phyloP scores from a whole-genome alignment of 2,797 vertebrate genomes.

The Pseudopleuronectes americanus region DNA sequence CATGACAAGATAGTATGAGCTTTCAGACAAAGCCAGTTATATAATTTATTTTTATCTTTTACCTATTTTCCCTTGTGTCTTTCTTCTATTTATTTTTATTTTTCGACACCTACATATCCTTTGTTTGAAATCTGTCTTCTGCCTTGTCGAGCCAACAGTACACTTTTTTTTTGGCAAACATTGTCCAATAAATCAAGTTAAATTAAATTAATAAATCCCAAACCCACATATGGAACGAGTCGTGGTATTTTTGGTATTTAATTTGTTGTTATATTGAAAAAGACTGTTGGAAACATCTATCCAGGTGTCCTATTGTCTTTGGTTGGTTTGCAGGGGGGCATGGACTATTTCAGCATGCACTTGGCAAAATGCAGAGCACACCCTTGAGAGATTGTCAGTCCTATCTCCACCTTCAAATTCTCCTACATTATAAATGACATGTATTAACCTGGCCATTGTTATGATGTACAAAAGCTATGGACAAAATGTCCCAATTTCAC shows the following conservation, averaged over 20 bases:
- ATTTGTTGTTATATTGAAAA: too few relatives aligned
- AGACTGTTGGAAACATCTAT: too few relatives aligned
- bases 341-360: too few relatives aligned
- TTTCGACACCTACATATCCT: neutral
- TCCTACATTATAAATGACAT: neutral
- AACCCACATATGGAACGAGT: too few relatives aligned
- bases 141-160: neutral
- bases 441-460: neutral
- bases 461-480: neutral
- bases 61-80: neutral
- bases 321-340: too few relatives aligned
- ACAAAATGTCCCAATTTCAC: neutral
- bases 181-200: too few relatives aligned
- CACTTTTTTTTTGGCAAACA: too few relatives aligned
- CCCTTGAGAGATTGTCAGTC: too few relatives aligned
- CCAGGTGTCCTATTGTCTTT: too few relatives aligned
- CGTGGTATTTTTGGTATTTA: too few relatives aligned
- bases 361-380: too few relatives aligned
- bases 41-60: neutral
- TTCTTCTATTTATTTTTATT: neutral
- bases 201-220: too few relatives aligned
- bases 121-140: constrained; percentile 36
- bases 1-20: constrained; percentile 8
- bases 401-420: neutral
- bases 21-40: constrained; percentile 28